phyloP scores from a whole-genome alignment of 2,888 invertebrate species.

The Trichopoda pennipes region DNA sequence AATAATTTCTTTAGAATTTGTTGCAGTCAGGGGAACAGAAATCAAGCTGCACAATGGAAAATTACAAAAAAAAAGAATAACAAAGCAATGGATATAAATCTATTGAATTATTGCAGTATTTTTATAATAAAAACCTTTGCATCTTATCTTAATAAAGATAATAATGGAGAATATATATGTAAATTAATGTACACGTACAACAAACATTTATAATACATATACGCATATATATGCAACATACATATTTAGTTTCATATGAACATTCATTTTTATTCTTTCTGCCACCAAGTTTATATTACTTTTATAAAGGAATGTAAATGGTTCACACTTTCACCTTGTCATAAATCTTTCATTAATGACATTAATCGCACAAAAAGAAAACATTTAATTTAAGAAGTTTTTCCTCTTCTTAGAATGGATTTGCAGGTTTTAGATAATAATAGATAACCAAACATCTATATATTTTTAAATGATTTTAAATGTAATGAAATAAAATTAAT shows the following conservation, averaged over 20 bases:
- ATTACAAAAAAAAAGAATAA: conserved; percentile 7
- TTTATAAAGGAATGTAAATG: conserved; percentile 61
- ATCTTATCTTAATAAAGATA: conserved; percentile 45
- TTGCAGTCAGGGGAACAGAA: not conserved
- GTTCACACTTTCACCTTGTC: conserved; percentile 74
- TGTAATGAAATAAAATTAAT: too few species aligned
- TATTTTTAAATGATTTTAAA: too few species aligned
- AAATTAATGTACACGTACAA: not conserved
- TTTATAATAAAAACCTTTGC: conserved; percentile 56
- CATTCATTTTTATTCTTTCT: not conserved
- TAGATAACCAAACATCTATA: too few species aligned
- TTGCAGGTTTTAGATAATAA: not conserved
- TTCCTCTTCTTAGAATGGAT: not conserved
- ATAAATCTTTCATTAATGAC: conserved; percentile 76
- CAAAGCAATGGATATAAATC: conserved; percentile 55
- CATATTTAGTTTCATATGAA: not conserved
- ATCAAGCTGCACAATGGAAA: not conserved
- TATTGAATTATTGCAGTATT: conserved; percentile 64
- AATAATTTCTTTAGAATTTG: not conserved
- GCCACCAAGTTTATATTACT: not conserved
- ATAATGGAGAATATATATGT: conserved; percentile 30
- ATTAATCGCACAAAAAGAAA: conserved; percentile 65
- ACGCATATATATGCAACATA: not conserved
- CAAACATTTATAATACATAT: too few species aligned
- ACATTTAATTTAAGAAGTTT: conserved; percentile 61